phyloP scores from a whole-genome alignment of 1,140 invertebrate genomes.

The Phocides pigmalion region DNA sequence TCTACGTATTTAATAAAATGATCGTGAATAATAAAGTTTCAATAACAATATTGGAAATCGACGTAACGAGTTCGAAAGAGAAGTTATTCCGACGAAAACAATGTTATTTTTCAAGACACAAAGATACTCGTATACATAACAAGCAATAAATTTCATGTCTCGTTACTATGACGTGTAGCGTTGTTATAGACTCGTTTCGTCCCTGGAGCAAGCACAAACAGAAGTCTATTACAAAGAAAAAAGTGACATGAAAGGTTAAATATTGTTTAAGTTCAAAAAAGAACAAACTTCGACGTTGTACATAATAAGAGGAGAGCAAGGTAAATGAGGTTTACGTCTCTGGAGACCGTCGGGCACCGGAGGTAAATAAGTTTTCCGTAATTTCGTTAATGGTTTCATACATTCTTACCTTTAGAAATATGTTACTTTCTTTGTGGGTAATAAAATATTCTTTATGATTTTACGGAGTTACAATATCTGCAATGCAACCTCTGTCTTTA shows the following conservation, averaged over 20 bases:
- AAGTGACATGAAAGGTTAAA: conserved; percentile 51
- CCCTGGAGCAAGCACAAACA: conserved; percentile 42
- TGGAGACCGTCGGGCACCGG: neutral
- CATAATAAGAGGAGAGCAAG: conserved; percentile 30
- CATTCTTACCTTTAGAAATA: conserved; percentile 1
- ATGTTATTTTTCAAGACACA: conserved; percentile 12
- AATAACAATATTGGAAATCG: conserved; percentile 2
- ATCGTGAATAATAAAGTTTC: neutral
- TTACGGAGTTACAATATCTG: too few relatives aligned
- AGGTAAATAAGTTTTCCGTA: conserved; percentile 16
- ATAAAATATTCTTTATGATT: neutral
- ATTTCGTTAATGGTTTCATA: conserved; percentile 9
- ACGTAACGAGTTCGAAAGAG: neutral
- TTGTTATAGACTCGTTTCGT: conserved; percentile 19
- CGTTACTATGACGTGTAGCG: conserved; percentile 21
- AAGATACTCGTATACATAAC: conserved; percentile 2
- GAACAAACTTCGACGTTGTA: conserved; percentile 38
- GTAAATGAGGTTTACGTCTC: conserved; percentile 8
- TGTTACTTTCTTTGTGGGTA: neutral
- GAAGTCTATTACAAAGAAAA: conserved; percentile 40
- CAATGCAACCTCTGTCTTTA: too few relatives aligned
- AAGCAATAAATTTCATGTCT: conserved; percentile 16
- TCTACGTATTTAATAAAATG: too few relatives aligned
- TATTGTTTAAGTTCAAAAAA: conserved; percentile 55
- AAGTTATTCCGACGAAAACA: neutral